These are phyloP conservation scores for Philereme transversata DNA, from an alignment of 2,888 invertebrate species.

Conservation along the genomic window DNA sequence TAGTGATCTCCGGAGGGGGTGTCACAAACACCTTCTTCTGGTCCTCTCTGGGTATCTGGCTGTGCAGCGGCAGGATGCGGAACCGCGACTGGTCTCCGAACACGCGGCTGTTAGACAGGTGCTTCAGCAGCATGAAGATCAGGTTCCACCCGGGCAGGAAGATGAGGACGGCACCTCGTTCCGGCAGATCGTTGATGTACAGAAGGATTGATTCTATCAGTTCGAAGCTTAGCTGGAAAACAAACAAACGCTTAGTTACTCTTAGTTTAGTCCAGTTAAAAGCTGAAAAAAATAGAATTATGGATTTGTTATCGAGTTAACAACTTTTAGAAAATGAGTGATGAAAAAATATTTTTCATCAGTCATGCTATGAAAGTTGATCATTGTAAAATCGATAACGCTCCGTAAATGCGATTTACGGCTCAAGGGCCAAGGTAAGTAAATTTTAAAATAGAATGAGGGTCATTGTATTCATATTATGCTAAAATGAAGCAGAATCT, in stretches of 20 bases:
- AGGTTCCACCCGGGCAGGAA: constrained; percentile 99
- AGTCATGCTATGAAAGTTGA: no score
- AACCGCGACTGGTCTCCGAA: constrained; percentile 88
- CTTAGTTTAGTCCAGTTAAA: no score
- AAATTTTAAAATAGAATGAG: no score
- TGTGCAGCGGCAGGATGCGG: constrained; percentile 96
- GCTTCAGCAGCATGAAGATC: constrained; percentile 95
- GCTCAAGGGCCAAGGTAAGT: no score
- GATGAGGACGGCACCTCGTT: constrained; percentile 94
- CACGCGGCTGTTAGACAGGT: constrained; percentile 86
- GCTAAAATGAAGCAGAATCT: no score
- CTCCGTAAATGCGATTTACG: no score
- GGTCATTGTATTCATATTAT: no score
- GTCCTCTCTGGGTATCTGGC: constrained; percentile 97
- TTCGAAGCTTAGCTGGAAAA: constrained; percentile 91
- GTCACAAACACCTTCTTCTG: constrained; percentile 96
- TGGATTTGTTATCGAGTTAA: no score
- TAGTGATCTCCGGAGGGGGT: constrained; percentile 92
- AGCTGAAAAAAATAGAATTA: no score
- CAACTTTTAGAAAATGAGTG: no score
- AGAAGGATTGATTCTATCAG: constrained; percentile 91
- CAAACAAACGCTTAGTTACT: background rate
- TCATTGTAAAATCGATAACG: no score
- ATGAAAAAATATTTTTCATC: no score
- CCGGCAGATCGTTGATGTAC: constrained; percentile 84